Percentiles rank a stretch among this genome's conserved stretches.
These are phyloP conservation scores for Pseudonaja textilis DNA, from an alignment of 2,113 vertebrate species.

Conservation along the genomic window DNA sequence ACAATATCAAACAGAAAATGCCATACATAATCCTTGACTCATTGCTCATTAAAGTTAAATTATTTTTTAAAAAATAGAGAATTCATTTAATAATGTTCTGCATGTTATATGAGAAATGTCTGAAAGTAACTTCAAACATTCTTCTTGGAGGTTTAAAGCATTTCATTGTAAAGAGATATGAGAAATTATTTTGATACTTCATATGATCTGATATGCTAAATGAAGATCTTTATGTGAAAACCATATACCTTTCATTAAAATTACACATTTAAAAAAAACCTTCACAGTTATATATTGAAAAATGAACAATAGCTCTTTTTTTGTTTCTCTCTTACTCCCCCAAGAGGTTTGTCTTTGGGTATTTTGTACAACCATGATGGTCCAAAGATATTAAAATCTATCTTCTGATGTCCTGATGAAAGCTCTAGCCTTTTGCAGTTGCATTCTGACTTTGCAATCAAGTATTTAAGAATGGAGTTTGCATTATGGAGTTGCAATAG, in stretches of 20 bases:
- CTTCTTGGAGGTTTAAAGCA: conserved; percentile 12
- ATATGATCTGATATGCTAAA: not conserved
- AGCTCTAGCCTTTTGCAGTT: not conserved
- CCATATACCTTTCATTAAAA: not conserved
- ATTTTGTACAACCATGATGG: not conserved
- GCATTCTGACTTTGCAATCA: not conserved
- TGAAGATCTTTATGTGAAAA: accelerated
- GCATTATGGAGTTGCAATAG: not conserved
- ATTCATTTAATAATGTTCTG: not conserved
- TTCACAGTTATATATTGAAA: not conserved
- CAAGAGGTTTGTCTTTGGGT: not conserved
- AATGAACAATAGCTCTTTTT: not conserved
- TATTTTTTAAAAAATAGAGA: not conserved
- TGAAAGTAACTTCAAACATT: conserved; percentile 21
- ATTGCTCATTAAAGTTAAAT: not conserved
- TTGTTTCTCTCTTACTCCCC: not conserved
- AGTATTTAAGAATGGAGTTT: not conserved
- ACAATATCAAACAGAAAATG: not conserved
- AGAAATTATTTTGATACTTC: not conserved
- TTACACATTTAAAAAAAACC: not conserved
- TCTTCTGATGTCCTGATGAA: not conserved
- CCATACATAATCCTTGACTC: conserved; percentile 12
- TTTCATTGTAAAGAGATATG: conserved; percentile 7
- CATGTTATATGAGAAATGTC: not conserved
- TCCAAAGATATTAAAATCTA: not conserved